Evolutionary conservation across 2,888 invertebrate species (phyloP).

Genomic region (Mechanitis mazaeus): DNA sequence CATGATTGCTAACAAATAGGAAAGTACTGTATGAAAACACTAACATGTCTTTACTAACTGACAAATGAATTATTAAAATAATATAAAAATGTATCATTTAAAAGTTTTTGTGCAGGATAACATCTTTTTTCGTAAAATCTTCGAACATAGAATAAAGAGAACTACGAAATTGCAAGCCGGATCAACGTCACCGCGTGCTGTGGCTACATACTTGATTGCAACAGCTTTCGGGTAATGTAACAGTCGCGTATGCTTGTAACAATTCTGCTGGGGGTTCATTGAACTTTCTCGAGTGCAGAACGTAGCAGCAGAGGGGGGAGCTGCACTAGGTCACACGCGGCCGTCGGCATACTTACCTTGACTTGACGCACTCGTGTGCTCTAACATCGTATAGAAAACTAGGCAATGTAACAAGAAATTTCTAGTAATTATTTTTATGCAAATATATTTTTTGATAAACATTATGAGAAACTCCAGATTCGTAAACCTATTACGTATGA

Average conservation of each 20-base stretch:
- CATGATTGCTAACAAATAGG: neutral
- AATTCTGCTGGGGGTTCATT: slow-evolving; percentile 71
- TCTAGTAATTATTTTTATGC: slow-evolving; percentile 43
- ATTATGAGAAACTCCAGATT: neutral
- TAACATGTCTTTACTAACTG: too few species aligned
- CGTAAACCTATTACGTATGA: neutral
- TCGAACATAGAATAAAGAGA: neutral
- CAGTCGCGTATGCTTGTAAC: slow-evolving; percentile 71
- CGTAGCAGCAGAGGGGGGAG: slow-evolving; percentile 66
- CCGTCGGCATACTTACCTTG: slow-evolving; percentile 77
- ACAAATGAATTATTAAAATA: too few species aligned
- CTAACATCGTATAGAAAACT: slow-evolving; percentile 61
- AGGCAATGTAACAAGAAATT: slow-evolving; percentile 52
- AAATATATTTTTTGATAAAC: slow-evolving; percentile 26
- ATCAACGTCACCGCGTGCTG: slow-evolving; percentile 18
- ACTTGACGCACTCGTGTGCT: slow-evolving; percentile 61
- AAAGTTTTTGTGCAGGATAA: too few species aligned
- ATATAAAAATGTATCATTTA: too few species aligned
- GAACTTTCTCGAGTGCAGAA: slow-evolving; percentile 75
- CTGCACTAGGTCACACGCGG: slow-evolving; percentile 72
- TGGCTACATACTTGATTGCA: slow-evolving; percentile 50
- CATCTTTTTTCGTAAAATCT: too few species aligned
- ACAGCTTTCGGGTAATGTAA: slow-evolving; percentile 75
- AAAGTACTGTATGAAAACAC: neutral
- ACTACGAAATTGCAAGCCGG: neutral